Percentiles rank a stretch among this genome's conserved stretches.
These are phyloP conservation scores for Temnothorax rugatulus DNA, from an alignment of 2,888 invertebrate genomes.

Conservation along the genomic window DNA sequence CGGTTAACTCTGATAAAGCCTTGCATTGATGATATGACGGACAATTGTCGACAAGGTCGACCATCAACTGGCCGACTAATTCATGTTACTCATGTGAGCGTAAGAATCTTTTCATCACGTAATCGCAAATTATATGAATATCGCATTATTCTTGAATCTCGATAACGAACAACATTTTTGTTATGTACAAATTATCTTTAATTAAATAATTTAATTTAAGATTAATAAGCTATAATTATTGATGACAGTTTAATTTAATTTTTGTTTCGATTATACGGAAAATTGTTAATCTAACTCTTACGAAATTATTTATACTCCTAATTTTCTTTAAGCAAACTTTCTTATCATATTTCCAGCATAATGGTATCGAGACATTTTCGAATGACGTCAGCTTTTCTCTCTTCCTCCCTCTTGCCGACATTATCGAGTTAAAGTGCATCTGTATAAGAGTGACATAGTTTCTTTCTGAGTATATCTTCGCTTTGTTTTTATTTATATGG, in stretches of 20 bases:
- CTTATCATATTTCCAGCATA: neutral
- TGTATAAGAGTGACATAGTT: conserved; percentile 58
- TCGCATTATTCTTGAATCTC: neutral
- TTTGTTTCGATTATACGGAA: neutral
- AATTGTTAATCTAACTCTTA: conserved; percentile 1
- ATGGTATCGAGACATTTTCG: neutral
- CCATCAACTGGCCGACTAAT: neutral
- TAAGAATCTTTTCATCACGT: neutral
- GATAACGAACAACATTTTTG: neutral
- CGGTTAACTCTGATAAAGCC: conserved; percentile 38
- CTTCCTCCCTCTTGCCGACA: neutral
- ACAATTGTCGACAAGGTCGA: conserved; percentile 21
- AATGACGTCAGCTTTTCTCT: neutral
- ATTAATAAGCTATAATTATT: conserved; percentile 12
- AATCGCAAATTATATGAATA: conserved; percentile 12
- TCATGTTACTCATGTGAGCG: neutral
- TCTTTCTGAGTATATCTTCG: conserved; percentile 31
- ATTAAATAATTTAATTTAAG: conserved; percentile 37
- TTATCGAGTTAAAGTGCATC: conserved; percentile 59
- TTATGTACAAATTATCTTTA: conserved; percentile 12
- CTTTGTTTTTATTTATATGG: conserved; percentile 23
- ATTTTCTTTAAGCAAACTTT: neutral
- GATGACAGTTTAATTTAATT: neutral
- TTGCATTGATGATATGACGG: conserved; percentile 25
- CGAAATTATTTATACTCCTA: neutral